Conservation (phyloP, 2,113 vertebrate genomes). For the Gobio gobio region DNA sequence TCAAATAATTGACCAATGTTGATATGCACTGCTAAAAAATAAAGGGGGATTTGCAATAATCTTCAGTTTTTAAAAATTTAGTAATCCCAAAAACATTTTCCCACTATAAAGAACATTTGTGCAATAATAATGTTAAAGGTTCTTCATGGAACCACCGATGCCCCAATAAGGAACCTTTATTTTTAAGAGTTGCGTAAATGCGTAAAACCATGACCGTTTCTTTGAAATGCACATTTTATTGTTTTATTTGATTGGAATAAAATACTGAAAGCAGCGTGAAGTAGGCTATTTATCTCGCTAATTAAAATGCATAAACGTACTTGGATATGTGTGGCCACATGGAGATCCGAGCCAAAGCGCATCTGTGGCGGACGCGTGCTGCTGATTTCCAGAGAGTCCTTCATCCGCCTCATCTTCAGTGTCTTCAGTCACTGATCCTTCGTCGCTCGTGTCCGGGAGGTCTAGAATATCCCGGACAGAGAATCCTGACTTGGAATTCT, state of each 20-base stretch:
- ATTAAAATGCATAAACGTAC: slow-evolving; percentile 75
- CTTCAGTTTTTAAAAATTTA: neutral
- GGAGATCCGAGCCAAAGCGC: slow-evolving; percentile 83
- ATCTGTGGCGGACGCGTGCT: slow-evolving; percentile 73
- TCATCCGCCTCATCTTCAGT: slow-evolving; percentile 80
- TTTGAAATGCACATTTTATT: neutral
- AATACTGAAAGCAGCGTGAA: neutral
- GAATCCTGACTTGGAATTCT: slow-evolving; percentile 89
- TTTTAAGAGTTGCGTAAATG: neutral
- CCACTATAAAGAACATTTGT: neutral
- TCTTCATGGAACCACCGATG: neutral
- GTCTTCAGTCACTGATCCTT: slow-evolving; percentile 79
- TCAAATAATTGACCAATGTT: neutral
- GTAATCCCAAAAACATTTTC: neutral
- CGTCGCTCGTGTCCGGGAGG: slow-evolving; percentile 84
- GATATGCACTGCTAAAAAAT: neutral
- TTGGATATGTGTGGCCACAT: slow-evolving; percentile 82
- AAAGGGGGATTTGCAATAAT: neutral
- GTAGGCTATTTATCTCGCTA: neutral
- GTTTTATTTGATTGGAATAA: neutral
- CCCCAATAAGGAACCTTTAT: neutral
- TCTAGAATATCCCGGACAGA: slow-evolving; percentile 93
- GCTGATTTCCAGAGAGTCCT: slow-evolving; percentile 72
- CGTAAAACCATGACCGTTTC: neutral
- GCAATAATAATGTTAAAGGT: neutral